A percentile compares a stretch with the other conserved stretches of the same genome.
phyloP scores from a whole-genome alignment of 2,797 vertebrate species.

The Thamnophis elegans region DNA sequence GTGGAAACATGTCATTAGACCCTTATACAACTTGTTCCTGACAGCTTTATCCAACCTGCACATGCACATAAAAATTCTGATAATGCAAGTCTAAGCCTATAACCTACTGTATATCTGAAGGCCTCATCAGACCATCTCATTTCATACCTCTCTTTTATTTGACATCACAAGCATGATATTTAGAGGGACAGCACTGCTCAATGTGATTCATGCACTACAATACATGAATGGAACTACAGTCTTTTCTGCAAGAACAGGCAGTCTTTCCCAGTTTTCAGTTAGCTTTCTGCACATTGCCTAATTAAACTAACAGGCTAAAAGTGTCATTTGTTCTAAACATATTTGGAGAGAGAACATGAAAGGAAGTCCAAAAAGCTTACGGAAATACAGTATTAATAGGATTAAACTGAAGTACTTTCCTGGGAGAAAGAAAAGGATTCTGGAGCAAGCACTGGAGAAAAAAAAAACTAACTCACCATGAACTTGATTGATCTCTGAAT shows the following conservation, averaged over 20 bases:
- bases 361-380: neutral
- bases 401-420: neutral
- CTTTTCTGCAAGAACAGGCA: neutral
- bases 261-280: neutral
- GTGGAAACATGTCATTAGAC: neutral
- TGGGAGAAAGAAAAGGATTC: slow-evolving; percentile 29
- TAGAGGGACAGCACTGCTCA: neutral
- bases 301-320: neutral
- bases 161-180: neutral
- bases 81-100: neutral
- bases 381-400: neutral
- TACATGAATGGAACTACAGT: neutral
- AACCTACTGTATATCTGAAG: neutral
- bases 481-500: slow-evolving; percentile 99
- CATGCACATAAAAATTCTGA: neutral
- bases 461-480: slow-evolving; percentile 83
- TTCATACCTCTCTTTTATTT: neutral
- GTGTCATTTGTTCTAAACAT: neutral
- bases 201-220: neutral
- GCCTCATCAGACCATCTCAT: neutral
- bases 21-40: neutral
- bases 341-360: neutral
- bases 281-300: neutral
- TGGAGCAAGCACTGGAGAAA: slow-evolving; percentile 13
- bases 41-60: neutral